Conservation (phyloP, 2,113 vertebrate genomes). For the Ailuropoda melanoleuca region DNA sequence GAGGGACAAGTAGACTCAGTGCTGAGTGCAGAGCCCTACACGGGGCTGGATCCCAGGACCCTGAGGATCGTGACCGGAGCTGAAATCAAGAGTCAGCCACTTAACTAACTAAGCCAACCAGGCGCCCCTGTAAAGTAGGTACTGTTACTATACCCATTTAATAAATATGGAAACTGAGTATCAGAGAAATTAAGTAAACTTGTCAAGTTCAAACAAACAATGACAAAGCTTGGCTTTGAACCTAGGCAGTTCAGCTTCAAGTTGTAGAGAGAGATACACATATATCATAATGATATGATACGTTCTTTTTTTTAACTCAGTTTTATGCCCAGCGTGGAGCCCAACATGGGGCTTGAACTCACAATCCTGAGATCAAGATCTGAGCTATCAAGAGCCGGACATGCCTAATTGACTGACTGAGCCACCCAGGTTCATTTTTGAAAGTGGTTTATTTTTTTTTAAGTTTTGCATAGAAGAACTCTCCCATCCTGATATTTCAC, state of each 20-base stretch:
- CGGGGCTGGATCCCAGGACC: neutral
- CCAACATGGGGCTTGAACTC: too few species aligned
- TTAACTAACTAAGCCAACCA: neutral
- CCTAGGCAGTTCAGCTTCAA: neutral
- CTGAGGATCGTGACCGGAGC: neutral
- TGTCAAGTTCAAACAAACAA: neutral
- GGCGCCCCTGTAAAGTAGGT: neutral
- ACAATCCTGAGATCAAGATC: too few species aligned
- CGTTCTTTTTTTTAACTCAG: too few species aligned
- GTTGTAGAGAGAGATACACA: neutral
- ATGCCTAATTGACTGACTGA: too few species aligned
- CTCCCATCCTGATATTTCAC: neutral
- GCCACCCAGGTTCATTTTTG: neutral
- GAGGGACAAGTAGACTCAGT: neutral
- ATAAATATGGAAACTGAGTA: neutral
- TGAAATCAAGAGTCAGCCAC: neutral
- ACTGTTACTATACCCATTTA: neutral
- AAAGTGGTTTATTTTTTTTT: neutral
- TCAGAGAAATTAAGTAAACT: conserved; percentile 24
- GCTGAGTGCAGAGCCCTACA: neutral
- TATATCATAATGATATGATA: neutral
- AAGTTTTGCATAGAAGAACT: neutral
- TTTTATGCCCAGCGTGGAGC: too few species aligned
- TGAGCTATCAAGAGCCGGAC: too few species aligned
- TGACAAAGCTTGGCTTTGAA: neutral